These are phyloP conservation scores for Clangula hyemalis DNA, from an alignment of 2,797 vertebrate genomes.

Conservation along the genomic window DNA sequence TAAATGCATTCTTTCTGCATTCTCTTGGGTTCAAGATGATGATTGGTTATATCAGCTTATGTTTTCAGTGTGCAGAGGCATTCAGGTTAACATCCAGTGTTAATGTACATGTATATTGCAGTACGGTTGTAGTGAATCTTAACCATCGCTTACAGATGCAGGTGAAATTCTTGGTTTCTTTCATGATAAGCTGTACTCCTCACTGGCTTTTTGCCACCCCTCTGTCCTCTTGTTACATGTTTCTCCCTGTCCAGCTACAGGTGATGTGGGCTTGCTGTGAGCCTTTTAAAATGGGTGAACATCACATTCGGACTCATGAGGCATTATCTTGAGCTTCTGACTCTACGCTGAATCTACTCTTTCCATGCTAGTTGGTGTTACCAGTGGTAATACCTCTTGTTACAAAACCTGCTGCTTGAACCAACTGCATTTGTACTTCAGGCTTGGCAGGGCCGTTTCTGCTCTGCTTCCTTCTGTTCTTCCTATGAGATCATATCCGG, in stretches of 20 bases:
- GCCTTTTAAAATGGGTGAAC: background rate
- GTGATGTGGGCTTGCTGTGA: background rate
- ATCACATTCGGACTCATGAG: rapidly evolving
- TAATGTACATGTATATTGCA: background rate
- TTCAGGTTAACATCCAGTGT: background rate
- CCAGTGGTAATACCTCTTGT: background rate
- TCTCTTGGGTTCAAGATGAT: background rate
- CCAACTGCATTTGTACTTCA: background rate
- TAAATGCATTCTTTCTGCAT: background rate
- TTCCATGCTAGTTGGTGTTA: background rate
- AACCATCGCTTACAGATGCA: no score
- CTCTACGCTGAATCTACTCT: rapidly evolving
- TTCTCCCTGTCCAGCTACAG: background rate
- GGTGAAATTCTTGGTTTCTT: background rate
- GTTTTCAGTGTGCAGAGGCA: background rate
- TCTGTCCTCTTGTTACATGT: background rate
- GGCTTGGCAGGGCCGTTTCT: background rate
- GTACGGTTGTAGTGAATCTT: background rate
- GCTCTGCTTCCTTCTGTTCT: background rate
- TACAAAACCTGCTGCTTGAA: background rate
- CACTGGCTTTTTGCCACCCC: background rate
- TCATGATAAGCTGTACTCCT: background rate
- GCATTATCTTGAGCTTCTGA: background rate
- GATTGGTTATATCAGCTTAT: background rate
- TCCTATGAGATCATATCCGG: background rate